A percentile compares a stretch with the other conserved stretches of the same genome.
Evolutionary conservation across 2,797 vertebrate genomes (phyloP).

Genomic region (Australoheros facetus): DNA sequence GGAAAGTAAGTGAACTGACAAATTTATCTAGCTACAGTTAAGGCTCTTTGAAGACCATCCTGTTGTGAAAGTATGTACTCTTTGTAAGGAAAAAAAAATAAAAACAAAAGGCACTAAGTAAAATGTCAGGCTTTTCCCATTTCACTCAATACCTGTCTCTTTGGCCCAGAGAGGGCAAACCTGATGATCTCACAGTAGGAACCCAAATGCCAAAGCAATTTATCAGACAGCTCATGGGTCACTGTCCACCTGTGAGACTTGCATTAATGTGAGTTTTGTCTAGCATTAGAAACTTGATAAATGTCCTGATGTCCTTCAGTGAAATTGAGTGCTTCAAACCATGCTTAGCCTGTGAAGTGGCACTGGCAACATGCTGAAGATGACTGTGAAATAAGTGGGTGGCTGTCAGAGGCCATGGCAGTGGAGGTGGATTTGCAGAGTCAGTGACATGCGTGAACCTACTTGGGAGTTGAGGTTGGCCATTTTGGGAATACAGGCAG

Average conservation of each 20-base stretch:
- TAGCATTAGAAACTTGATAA: conserved; percentile 30
- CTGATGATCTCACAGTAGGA: conserved; percentile 18
- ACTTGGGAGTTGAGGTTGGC: conserved; percentile 96
- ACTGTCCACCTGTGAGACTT: conserved; percentile 9
- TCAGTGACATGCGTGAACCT: conserved; percentile 43
- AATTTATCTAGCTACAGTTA: neutral
- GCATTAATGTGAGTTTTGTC: conserved; percentile 1
- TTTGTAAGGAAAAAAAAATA: neutral
- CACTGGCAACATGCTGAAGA: conserved; percentile 62
- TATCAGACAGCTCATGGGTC: conserved; percentile 20
- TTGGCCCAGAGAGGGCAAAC: conserved; percentile 26
- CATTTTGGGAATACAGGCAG: conserved; percentile 85
- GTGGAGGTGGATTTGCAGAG: conserved; percentile 41
- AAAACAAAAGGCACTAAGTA: neutral
- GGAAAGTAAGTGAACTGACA: neutral
- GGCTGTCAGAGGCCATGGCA: conserved; percentile 44
- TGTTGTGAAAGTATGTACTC: neutral
- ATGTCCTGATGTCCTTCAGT: conserved; percentile 12
- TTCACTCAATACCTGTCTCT: conserved; percentile 28
- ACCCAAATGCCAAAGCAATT: conserved; percentile 39
- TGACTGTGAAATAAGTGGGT: conserved; percentile 49
- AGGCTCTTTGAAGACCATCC: conserved; percentile 7
- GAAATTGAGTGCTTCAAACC: conserved; percentile 54
- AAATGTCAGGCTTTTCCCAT: conserved; percentile 55
- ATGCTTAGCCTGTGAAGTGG: conserved; percentile 58